Evolutionary conservation across 2,888 invertebrate genomes (phyloP).

Genomic region (Bellardia bayeri): DNA sequence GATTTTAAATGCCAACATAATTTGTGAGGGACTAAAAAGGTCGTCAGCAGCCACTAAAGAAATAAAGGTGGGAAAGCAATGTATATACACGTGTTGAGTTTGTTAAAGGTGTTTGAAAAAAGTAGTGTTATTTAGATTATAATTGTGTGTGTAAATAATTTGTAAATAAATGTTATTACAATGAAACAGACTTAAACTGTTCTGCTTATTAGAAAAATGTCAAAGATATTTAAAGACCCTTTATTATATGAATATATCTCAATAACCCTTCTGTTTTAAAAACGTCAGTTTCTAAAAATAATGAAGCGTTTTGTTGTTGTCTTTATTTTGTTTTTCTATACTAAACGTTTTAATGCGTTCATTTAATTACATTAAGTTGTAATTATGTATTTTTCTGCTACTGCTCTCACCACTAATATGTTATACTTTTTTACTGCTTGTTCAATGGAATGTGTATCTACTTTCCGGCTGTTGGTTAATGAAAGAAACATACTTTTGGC

Average conservation of each 20-base stretch:
- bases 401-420: not conserved
- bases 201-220: not conserved
- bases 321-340: not conserved
- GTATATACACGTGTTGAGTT: not conserved
- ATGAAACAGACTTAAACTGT: not conserved
- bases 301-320: not conserved
- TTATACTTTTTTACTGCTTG: slow-evolving; percentile 1
- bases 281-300: not conserved
- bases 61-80: not conserved
- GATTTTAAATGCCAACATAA: slow-evolving; percentile 11
- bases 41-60: not conserved
- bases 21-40: not conserved
- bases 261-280: not conserved
- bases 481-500: slow-evolving; percentile 2
- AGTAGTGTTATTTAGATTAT: too few relatives aligned
- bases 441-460: not conserved
- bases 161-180: too few relatives aligned
- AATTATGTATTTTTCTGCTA: slow-evolving; percentile 38
- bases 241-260: not conserved
- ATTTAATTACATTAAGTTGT: slow-evolving; percentile 58
- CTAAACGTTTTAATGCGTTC: slow-evolving; percentile 44
- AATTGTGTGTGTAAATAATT: too few relatives aligned
- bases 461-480: not conserved
- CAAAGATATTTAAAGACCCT: not conserved
- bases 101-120: not conserved